phyloP scores from a whole-genome alignment of 2,797 vertebrate genomes.

The Cyprinodon diabolis region DNA sequence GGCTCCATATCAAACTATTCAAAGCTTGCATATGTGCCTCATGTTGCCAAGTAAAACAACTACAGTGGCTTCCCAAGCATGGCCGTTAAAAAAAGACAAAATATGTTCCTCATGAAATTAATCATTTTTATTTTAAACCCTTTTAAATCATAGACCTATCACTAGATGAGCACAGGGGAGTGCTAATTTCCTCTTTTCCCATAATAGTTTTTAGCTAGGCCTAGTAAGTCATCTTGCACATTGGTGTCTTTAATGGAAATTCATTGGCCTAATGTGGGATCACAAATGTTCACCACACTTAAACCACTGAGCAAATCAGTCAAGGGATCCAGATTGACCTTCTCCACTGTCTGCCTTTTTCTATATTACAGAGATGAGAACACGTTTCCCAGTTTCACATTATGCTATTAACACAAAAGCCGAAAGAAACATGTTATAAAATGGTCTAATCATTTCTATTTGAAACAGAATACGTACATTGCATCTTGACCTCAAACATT shows the following conservation, averaged over 20 bases:
- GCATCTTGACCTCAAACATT: neutral
- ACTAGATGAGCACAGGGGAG: neutral
- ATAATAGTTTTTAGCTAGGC: neutral
- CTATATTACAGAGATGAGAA: neutral
- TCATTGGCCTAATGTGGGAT: neutral
- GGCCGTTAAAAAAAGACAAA: neutral
- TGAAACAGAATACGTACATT: neutral
- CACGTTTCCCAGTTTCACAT: neutral
- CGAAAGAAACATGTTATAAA: neutral
- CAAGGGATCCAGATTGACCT: neutral
- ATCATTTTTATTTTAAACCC: neutral
- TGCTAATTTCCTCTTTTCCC: neutral
- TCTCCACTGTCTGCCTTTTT: neutral
- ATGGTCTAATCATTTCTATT: neutral
- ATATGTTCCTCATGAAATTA: neutral
- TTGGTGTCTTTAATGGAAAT: neutral
- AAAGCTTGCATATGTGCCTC: neutral
- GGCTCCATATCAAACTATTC: neutral
- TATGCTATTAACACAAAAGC: neutral
- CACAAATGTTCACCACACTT: neutral
- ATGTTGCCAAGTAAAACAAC: neutral
- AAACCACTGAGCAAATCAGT: too few species aligned
- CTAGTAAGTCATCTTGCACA: neutral
- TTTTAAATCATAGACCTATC: neutral
- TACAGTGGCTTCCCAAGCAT: neutral